phyloP scores from a whole-genome alignment of 1,140 invertebrate species.

The Lasaia peninsularis region DNA sequence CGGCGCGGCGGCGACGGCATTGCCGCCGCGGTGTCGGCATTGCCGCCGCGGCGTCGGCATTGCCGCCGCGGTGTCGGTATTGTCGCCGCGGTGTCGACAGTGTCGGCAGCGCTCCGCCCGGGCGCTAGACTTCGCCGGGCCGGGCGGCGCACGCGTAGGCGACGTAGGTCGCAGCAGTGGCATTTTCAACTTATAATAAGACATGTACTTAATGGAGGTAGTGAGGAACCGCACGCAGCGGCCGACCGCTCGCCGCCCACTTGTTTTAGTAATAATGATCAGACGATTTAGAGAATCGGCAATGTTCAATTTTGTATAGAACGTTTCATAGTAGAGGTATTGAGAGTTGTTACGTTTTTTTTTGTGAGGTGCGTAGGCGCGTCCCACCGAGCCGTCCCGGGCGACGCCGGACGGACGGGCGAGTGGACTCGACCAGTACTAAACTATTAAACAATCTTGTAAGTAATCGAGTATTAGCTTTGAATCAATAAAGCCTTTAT shows the following conservation, averaged over 20 bases:
- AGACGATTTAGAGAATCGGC: constrained; percentile 71
- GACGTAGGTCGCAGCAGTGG: constrained; percentile 70
- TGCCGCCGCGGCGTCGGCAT: background rate
- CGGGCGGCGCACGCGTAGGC: constrained; percentile 47
- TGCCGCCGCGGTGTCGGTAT: constrained; percentile 1
- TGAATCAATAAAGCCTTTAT: constrained; percentile 74
- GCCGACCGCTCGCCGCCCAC: constrained; percentile 59
- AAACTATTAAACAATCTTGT: constrained; percentile 73
- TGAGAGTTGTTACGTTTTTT: constrained; percentile 71
- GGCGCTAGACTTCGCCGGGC: constrained; percentile 20
- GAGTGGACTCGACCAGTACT: constrained; percentile 42
- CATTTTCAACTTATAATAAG: constrained; percentile 73
- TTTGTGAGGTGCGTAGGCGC: constrained; percentile 44
- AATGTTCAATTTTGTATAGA: constrained; percentile 77
- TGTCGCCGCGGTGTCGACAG: background rate
- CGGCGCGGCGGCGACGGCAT: constrained; percentile 12
- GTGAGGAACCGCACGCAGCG: constrained; percentile 47
- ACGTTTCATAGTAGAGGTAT: constrained; percentile 74
- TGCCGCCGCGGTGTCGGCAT: background rate
- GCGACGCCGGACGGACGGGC: constrained; percentile 12
- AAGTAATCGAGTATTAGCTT: constrained; percentile 77
- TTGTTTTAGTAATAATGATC: constrained; percentile 65
- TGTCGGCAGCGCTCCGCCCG: background rate
- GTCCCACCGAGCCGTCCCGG: constrained; percentile 25
- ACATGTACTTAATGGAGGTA: constrained; percentile 67